Percentiles rank a stretch among this genome's conserved stretches.
These are phyloP conservation scores for Synanthedon tipuliformis DNA, from an alignment of 2,888 invertebrate genomes.

Conservation along the genomic window DNA sequence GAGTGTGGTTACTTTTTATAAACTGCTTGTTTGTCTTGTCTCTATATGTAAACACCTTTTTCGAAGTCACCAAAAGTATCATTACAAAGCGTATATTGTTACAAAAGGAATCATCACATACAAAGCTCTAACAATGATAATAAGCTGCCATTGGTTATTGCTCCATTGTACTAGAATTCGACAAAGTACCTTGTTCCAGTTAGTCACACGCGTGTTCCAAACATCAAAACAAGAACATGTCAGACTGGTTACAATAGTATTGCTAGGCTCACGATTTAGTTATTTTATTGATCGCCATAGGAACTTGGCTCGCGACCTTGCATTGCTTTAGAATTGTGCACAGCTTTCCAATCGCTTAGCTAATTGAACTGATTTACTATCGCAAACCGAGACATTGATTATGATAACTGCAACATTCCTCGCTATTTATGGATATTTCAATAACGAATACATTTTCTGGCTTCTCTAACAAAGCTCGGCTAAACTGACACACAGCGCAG, in stretches of 20 bases:
- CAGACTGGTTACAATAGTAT: not conserved
- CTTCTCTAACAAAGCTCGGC: too few relatives aligned
- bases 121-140: not conserved
- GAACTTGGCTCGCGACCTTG: slow-evolving; percentile 15
- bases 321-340: not conserved
- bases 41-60: too few relatives aligned
- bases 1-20: too few relatives aligned
- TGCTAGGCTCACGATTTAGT: slow-evolving; percentile 9
- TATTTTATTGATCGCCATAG: slow-evolving; percentile 17
- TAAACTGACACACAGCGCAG: too few relatives aligned
- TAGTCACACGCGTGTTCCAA: not conserved
- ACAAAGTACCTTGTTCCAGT: not conserved
- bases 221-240: not conserved
- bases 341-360: not conserved
- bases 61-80: too few relatives aligned
- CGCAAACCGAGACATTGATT: not conserved
- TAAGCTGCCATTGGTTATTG: not conserved
- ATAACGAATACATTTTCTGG: too few relatives aligned
- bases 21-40: too few relatives aligned
- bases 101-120: too few relatives aligned
- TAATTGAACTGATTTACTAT: not conserved
- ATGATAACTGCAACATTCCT: not conserved
- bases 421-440: not conserved
- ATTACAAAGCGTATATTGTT: too few relatives aligned
- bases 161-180: not conserved